Conservation (phyloP, 2,797 vertebrate species). For the Lagodon rhomboides region DNA sequence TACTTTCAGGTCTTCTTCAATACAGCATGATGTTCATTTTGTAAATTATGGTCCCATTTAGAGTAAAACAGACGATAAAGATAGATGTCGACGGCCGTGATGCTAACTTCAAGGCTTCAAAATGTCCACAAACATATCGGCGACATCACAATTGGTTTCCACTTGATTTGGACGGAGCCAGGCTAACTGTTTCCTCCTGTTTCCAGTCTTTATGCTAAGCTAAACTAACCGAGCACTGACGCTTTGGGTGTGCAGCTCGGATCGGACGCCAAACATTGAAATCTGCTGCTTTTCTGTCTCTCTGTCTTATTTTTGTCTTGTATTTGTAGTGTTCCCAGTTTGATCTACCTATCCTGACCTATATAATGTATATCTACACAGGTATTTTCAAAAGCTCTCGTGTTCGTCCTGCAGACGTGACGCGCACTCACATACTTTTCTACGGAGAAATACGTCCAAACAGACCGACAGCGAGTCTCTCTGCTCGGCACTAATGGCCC, state of each 20-base stretch:
- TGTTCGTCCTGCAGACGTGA: constrained; percentile 6
- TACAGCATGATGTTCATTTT: too few relatives aligned
- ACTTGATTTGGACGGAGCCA: neutral
- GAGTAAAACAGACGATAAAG: too few relatives aligned
- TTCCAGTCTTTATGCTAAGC: neutral
- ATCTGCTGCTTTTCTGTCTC: neutral
- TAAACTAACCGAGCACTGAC: too few relatives aligned
- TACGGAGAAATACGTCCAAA: constrained; percentile 33
- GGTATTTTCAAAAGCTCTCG: neutral
- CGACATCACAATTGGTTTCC: too few relatives aligned
- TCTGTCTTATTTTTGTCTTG: neutral
- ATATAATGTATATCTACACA: neutral
- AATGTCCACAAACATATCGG: too few relatives aligned
- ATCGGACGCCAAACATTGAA: neutral
- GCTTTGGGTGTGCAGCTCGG: too few relatives aligned
- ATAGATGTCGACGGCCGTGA: too few relatives aligned
- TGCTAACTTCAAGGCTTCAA: too few relatives aligned
- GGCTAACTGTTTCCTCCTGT: neutral
- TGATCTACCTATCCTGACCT: neutral
- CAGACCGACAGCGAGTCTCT: constrained; percentile 34
- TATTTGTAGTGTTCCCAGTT: neutral
- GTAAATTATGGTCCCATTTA: too few relatives aligned
- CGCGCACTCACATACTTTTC: constrained; percentile 11
- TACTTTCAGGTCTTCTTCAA: too few relatives aligned
- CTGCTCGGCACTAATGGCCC: constrained; percentile 54